Evolutionary conservation across 2,113 vertebrate genomes (phyloP).

Genomic region (Vanacampus margaritifer): DNA sequence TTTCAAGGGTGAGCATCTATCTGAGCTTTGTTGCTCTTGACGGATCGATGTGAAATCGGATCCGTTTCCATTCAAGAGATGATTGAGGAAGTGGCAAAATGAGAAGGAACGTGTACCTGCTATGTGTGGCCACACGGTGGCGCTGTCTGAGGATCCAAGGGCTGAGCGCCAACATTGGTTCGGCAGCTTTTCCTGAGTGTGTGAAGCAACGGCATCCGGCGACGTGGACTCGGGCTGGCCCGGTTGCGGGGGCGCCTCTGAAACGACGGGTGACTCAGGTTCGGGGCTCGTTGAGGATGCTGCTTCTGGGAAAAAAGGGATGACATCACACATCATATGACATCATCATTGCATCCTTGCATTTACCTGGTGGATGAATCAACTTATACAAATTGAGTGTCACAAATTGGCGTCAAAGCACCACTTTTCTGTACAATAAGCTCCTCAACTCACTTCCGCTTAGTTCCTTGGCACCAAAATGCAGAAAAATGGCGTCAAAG

Average conservation of each 20-base stretch:
- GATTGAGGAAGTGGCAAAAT: neutral
- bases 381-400: neutral
- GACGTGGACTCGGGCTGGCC: slow-evolving; percentile 27
- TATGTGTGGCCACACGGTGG: slow-evolving; percentile 41
- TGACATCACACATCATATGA: slow-evolving; percentile 27
- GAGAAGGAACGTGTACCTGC: slow-evolving; percentile 59
- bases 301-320: slow-evolving; percentile 39
- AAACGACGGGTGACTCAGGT: slow-evolving; percentile 51
- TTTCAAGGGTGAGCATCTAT: slow-evolving; percentile 16
- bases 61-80: slow-evolving; percentile 34
- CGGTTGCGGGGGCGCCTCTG: slow-evolving; percentile 54
- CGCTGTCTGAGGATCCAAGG: slow-evolving; percentile 57
- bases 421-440: no score
- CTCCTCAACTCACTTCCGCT: no score
- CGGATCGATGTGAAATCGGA: slow-evolving; percentile 43
- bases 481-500: no score
- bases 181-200: slow-evolving; percentile 75
- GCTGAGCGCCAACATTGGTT: slow-evolving; percentile 67
- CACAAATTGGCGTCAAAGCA: no score
- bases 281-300: slow-evolving; percentile 34
- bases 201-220: slow-evolving; percentile 39
- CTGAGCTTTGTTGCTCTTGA: slow-evolving; percentile 25
- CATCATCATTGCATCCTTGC: neutral
- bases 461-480: no score
- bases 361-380: neutral